These are phyloP conservation scores for Camponotus fellah DNA, from an alignment of 2,888 invertebrate genomes.

Conservation along the genomic window DNA sequence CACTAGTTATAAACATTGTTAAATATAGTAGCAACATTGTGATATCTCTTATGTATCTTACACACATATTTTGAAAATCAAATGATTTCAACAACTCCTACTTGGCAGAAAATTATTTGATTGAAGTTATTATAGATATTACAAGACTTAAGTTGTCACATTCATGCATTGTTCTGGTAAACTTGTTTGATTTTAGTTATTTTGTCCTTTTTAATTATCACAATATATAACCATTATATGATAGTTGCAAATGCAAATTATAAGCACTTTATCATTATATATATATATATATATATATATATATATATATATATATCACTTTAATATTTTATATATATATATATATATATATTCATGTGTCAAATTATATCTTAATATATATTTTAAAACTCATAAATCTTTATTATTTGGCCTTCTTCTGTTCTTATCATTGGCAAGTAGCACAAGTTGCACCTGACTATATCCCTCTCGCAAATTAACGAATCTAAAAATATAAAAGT, in stretches of 20 bases:
- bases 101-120: too few species aligned
- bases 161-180: background rate
- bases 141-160: too few species aligned
- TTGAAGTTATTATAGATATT: too few species aligned
- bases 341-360: background rate
- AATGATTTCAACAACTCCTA: too few species aligned
- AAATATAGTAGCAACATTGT: background rate
- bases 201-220: slow-evolving; percentile 7
- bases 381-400: background rate
- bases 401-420: slow-evolving; percentile 62
- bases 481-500: slow-evolving; percentile 72
- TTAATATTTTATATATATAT: too few species aligned
- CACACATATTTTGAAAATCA: background rate
- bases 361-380: background rate
- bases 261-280: too few species aligned
- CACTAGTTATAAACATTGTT: background rate
- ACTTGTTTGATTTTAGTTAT: background rate
- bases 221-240: slow-evolving; percentile 11
- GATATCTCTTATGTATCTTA: background rate
- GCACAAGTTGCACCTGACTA: slow-evolving; percentile 81
- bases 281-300: too few species aligned
- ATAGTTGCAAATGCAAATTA: background rate
- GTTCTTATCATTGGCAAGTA: slow-evolving; percentile 74
- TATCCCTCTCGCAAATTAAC: slow-evolving; percentile 82
- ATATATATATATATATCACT: too few species aligned